A percentile compares a stretch with the other conserved stretches of the same genome.
These are phyloP conservation scores for Ibycter americanus DNA, from an alignment of 2,797 vertebrate genomes.

Conservation along the genomic window DNA sequence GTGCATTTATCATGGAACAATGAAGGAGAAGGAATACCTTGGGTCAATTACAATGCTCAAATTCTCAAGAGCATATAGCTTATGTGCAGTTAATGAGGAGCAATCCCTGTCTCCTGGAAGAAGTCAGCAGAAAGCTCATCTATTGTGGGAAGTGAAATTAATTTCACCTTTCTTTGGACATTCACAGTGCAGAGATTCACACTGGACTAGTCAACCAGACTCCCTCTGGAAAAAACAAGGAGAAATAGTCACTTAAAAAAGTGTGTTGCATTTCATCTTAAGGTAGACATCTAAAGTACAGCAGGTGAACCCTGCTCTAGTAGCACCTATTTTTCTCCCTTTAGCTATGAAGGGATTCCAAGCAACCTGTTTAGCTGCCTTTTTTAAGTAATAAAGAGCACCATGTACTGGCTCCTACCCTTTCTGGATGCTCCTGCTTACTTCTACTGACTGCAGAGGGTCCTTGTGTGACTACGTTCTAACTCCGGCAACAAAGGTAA, in stretches of 20 bases:
- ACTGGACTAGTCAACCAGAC: not conserved
- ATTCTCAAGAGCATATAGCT: not conserved
- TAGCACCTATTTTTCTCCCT: not conserved
- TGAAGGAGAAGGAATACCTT: not conserved
- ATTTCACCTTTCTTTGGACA: not conserved
- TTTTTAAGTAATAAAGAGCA: not conserved
- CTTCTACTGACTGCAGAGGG: not conserved
- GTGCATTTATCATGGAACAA: not conserved
- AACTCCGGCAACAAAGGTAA: not conserved
- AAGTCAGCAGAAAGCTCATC: not conserved
- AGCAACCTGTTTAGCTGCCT: not conserved
- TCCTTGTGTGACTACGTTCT: not conserved
- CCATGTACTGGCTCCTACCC: not conserved
- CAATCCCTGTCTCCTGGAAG: not conserved
- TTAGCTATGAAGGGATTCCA: not conserved
- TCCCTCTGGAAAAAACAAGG: not conserved
- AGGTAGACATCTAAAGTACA: not conserved
- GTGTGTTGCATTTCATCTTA: not conserved
- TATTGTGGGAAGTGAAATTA: not conserved
- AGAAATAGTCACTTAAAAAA: not conserved
- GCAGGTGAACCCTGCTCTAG: not conserved
- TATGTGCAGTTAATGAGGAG: not conserved
- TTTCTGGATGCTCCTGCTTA: not conserved
- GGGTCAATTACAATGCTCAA: not conserved
- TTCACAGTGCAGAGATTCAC: not conserved